Base-by-base conservation (phyloP, 2,888 invertebrate species). In the Chorisops tibialis region DNA sequence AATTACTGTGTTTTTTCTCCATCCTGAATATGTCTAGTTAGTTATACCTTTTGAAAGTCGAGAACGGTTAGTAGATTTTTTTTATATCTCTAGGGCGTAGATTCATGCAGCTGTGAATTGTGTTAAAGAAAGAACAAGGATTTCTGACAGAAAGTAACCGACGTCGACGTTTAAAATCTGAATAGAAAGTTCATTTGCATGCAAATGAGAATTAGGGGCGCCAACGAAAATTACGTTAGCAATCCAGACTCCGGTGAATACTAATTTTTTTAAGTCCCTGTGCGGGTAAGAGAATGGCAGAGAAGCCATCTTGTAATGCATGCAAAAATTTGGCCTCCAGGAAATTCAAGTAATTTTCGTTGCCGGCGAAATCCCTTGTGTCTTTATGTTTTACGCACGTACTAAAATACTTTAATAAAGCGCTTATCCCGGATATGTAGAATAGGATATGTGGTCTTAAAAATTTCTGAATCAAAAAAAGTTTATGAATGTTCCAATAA, bases 161-260 rank as follows among this genome's bases (percentile, higher is more conserved):
- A 47, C 48, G 45, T 51, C 58, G 51, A 35, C 64, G 51, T 59
- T 64, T 61, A 64, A 64, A 64, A 64, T 64, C 58, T 59, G 64
- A 64, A 61, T 59, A 59, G 61, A 51, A 58, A 58, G 61, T 61
- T 64, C 58, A 64, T 64, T 64, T 64, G 64, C 61, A 64, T 64
- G 64, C 59, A 64, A 64, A 64, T 64, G 64, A 64, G 64, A 64
- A 63, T 58, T 61, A 61, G 61, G 47, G 59, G 35, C 58, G 59
- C 61, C 54, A 52, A 50, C 51, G 50, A 61, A 61, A 64, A 64
- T 61, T 61, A 61, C 61, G 61, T 64, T 64, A 61, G 58, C 58
- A 37, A 51, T 61, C 35, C 56, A 38, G 51, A 61, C 63, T 61
- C 38, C 45, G 56, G 49, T 61, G 61, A 60, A 63, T 63, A 54